Evolutionary conservation across 2,113 vertebrate genomes (phyloP), one percentile per base, ranked within the genome.

Genomic region (Hirundichthys speculiger): DNA sequence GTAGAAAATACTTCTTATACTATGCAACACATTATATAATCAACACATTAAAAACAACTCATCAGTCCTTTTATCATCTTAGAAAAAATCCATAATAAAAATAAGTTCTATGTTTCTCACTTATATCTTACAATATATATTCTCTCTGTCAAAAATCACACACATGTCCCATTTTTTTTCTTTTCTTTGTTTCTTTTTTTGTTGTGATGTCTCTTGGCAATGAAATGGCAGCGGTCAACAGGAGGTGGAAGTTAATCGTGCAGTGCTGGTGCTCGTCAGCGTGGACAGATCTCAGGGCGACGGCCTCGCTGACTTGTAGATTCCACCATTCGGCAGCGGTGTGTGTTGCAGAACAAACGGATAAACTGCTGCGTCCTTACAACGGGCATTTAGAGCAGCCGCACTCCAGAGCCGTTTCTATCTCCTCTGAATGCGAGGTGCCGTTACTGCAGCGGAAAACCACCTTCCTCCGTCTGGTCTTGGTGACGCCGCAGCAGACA

Each of bases 71-170:
- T 88, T 92, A 76, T 90, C 80, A 73, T 77, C 92, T 95, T 95
- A 95, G 95, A 95, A 82, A 95, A 95, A 95, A 96, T 96, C 93
- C 94, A 95, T 98, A 96, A 98, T 98, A 99, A 99, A 99, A 99
- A 99, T 99, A 99, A 97, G 96, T 98, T 98, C 96, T 98, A 97
- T 98, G 95, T 86, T 85, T 85, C 82, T 90, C 69, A 86, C 80
- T 94, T 93, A 94, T 98, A 98, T 99, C 94, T 96, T 98, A 99
- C 97, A 99, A 98, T 98, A 99, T 96, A 98, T 95, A 96, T 97
- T 96, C 91, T 93, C 93, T 91, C 90, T 92, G 89, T 69, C 67
- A 86, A 69, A 81, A 83, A 74, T 82, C 80, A 84, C 80, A 41
- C 78, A 73, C 75, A 79, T 73, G 84, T 80, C 91, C 93, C 92